Base-by-base conservation (phyloP, 2,888 invertebrate genomes). In the Campaea margaritaria region DNA sequence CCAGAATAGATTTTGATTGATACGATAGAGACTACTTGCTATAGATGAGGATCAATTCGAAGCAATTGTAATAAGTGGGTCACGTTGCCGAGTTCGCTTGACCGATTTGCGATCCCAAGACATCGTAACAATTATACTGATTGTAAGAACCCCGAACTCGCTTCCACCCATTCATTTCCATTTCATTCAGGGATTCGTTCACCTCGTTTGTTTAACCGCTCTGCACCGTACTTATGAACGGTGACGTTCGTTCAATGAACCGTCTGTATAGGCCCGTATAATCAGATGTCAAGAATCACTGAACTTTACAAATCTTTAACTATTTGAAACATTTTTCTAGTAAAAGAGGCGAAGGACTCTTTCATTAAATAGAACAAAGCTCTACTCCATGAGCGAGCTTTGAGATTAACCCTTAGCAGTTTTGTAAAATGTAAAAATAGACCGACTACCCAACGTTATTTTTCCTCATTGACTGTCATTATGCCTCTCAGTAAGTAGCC, bases 1-100 rank as follows among this genome's bases (percentile, higher is more conserved):
- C 48, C 50, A 44, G 66, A 72, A 72, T 70, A 70, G 64, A 66
- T 67, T 68, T 64, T 70, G 68, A 68, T 67, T 67, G 67, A 70
- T 76, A 72, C 68, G 66, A 73, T 75, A 69, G 66, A 64, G 58
- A 70, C 67, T 67, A 73, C 70, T 74, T 70, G 67, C 71, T 65
- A 76, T 75, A 77, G 78, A 84, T 86, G 74, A 73, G 75, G 79
- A 79, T 81, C 81, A 85, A 85, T 85, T 84, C 76, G 70, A 73
- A 62, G 71, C 81, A 82, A 85, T 84, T 82, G 78, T 69, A 65
- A 73, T 75, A 83, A 81, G 75, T 82, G 70, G 82, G 85, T 78
- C 80, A 79, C 68, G 68, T 72, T 67, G 72, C 70, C 68, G 70
- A 70, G 70, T 71, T 73, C 63, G 72, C 73, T 78, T 77, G 79